These are phyloP conservation scores for Silvanus unidentatus DNA, from an alignment of 2,888 invertebrate species.

Conservation along the genomic window DNA sequence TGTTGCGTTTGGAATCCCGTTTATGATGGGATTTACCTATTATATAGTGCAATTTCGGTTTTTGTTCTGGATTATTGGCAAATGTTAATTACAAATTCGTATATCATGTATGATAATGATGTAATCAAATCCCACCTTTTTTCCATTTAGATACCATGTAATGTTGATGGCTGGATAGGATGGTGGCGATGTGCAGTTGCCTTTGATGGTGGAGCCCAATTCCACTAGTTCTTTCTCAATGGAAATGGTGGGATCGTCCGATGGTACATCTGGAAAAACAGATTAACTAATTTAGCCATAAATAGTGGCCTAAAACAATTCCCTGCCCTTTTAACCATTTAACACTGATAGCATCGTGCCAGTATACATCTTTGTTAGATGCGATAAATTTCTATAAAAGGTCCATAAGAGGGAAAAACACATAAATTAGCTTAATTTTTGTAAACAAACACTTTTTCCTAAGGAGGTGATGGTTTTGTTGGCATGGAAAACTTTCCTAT, in stretches of 20 bases:
- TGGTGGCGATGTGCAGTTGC: constrained; percentile 63
- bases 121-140: too few species aligned
- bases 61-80: too few species aligned
- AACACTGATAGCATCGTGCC: too few species aligned
- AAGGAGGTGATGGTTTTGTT: too few species aligned
- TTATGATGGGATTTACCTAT: too few species aligned
- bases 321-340: too few species aligned
- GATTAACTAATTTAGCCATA: constrained; percentile 6
- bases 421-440: constrained; percentile 18
- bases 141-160: constrained; percentile 65
- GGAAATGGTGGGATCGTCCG: constrained; percentile 59
- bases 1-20: too few species aligned
- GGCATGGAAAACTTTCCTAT: not conserved
- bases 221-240: constrained; percentile 66
- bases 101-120: too few species aligned
- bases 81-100: not conserved
- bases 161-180: constrained; percentile 64
- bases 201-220: constrained; percentile 61
- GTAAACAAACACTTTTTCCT: constrained; percentile 9
- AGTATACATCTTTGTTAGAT: not conserved
- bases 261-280: constrained; percentile 58
- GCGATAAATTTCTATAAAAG: constrained; percentile 16
- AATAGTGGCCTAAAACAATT: too few species aligned
- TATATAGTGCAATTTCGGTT: too few species aligned
- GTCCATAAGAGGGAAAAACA: constrained; percentile 12